These are phyloP conservation scores for Scaeva pyrastri DNA, from an alignment of 2,888 invertebrate species.

Conservation along the genomic window DNA sequence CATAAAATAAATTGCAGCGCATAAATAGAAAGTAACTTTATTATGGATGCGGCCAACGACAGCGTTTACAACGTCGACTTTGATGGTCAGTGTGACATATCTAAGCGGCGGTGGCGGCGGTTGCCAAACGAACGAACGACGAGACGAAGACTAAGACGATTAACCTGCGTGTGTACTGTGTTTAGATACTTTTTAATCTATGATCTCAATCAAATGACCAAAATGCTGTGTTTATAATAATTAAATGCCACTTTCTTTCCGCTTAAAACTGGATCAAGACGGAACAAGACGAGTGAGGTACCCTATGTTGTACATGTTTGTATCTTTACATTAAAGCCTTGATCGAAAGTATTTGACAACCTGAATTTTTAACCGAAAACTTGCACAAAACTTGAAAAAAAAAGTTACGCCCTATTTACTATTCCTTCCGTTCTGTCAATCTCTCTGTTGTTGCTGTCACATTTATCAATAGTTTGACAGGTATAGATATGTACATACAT, in stretches of 20 bases:
- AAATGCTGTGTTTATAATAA: constrained; percentile 70
- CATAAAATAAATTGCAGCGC: constrained; percentile 43
- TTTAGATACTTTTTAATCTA: constrained; percentile 51
- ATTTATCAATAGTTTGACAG: too few relatives aligned
- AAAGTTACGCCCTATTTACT: too few relatives aligned
- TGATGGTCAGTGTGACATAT: too few relatives aligned
- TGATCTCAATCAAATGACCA: constrained; percentile 72
- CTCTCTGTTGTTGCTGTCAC: too few relatives aligned
- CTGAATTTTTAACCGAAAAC: not conserved
- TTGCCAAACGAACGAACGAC: not conserved
- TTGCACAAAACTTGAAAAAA: too few relatives aligned
- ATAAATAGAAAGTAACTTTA: constrained; percentile 63
- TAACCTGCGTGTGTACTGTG: constrained; percentile 30
- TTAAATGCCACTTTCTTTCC: constrained; percentile 75
- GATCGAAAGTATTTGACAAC: not conserved
- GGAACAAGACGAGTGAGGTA: constrained; percentile 20
- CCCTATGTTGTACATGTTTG: too few relatives aligned
- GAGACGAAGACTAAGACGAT: not conserved
- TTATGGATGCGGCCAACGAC: constrained; percentile 50
- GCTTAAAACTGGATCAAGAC: constrained; percentile 53
- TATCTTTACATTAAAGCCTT: not conserved
- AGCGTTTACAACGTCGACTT: not conserved
- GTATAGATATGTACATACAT: too few relatives aligned
- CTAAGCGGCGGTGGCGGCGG: not conserved
- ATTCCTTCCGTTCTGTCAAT: too few relatives aligned